Conservation (phyloP, 2,888 invertebrate species). For the Escarpia spicata region DNA sequence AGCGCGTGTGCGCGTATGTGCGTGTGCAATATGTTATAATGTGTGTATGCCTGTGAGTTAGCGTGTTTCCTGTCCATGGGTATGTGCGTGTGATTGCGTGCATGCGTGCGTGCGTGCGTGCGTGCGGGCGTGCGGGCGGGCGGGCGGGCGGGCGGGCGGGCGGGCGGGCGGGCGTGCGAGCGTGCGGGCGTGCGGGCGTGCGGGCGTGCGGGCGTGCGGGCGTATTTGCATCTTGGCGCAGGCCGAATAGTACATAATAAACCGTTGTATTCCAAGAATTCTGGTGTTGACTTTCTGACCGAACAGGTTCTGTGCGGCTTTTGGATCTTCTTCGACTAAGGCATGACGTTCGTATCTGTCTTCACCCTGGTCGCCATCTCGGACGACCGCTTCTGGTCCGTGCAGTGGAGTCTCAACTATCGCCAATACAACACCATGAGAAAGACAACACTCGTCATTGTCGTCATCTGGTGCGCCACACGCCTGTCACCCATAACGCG, state of each 20-base stretch:
- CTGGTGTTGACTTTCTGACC: background rate
- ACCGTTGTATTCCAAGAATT: no score
- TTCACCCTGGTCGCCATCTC: constrained; percentile 62
- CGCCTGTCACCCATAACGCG: background rate
- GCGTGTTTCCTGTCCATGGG: no score
- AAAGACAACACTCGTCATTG: constrained; percentile 45
- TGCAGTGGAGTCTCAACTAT: constrained; percentile 52
- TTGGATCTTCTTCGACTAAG: constrained; percentile 64
- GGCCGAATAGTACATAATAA: no score
- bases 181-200: background rate
- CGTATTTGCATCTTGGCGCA: no score
- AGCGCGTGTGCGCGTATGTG: no score
- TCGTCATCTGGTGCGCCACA: constrained; percentile 49
- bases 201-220: background rate
- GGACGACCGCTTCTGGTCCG: constrained; percentile 56
- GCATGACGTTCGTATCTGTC: constrained; percentile 63
- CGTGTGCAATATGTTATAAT: no score
- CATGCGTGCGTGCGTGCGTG: no score
- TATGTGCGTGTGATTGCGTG: no score
- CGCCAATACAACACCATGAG: constrained; percentile 47
- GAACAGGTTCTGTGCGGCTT: constrained; percentile 52
- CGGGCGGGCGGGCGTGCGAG: background rate
- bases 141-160: background rate
- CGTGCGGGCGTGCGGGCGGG: no score
- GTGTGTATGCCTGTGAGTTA: no score